Evolutionary conservation across 1,140 invertebrate genomes (phyloP).

Genomic region (Drosophila arizonae): DNA sequence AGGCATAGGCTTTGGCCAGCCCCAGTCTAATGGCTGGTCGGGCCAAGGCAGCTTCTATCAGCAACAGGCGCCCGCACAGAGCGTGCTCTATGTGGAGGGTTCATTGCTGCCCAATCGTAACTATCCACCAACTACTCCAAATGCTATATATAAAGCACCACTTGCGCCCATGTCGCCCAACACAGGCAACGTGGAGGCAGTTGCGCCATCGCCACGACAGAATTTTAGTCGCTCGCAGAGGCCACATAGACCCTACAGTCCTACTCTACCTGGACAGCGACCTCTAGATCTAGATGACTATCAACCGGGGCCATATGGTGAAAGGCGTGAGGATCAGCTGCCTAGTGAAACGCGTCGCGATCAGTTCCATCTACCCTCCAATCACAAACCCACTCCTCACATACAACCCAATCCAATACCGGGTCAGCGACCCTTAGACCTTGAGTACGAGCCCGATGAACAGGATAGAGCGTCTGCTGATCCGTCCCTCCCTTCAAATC

Average conservation of each 20-base stretch:
- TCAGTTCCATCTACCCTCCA: neutral
- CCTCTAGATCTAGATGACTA: slow-evolving; percentile 46
- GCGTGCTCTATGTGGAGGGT: slow-evolving; percentile 66
- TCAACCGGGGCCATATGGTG: neutral
- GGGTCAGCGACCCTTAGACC: slow-evolving; percentile 51
- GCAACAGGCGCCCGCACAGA: slow-evolving; percentile 52
- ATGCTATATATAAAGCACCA: slow-evolving; percentile 52
- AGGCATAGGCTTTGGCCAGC: slow-evolving; percentile 44
- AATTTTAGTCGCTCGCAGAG: slow-evolving; percentile 50
- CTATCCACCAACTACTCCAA: slow-evolving; percentile 49
- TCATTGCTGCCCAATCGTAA: slow-evolving; percentile 77
- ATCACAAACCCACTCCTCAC: slow-evolving; percentile 3
- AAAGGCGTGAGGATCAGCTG: slow-evolving; percentile 30
- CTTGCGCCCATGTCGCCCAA: slow-evolving; percentile 59
- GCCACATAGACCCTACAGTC: slow-evolving; percentile 18
- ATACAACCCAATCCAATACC: neutral
- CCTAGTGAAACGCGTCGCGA: slow-evolving; percentile 35
- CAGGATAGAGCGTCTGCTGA: neutral
- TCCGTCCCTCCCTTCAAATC: neutral
- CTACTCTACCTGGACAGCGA: slow-evolving; percentile 41
- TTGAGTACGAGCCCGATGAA: slow-evolving; percentile 34
- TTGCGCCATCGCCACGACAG: slow-evolving; percentile 39
- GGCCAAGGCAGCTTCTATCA: slow-evolving; percentile 49
- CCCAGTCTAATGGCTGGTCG: slow-evolving; percentile 32
- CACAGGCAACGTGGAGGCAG: slow-evolving; percentile 25